Conservation (phyloP, 2,888 invertebrate species). For the Cactoblastis cactorum region DNA sequence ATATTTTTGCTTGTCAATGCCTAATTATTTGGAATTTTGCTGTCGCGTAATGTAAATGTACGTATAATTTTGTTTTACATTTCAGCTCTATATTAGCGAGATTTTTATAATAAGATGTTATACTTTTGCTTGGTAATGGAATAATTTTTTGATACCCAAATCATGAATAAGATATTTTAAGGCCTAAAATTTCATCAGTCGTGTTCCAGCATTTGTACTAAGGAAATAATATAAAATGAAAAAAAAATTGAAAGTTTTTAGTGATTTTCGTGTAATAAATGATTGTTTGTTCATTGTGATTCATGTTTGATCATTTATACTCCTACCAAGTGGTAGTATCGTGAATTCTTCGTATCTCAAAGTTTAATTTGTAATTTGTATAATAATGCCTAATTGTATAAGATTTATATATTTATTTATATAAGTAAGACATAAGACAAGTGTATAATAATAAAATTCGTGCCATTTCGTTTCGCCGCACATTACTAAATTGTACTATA, state of each 20-base stretch:
- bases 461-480: constrained; percentile 64
- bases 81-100: not conserved
- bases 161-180: too few relatives aligned
- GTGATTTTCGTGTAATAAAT: too few relatives aligned
- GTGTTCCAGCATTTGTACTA: too few relatives aligned
- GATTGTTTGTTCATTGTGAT: too few relatives aligned
- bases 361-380: constrained; percentile 9
- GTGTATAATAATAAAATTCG: constrained; percentile 60
- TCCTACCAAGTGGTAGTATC: not conserved
- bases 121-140: not conserved
- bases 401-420: constrained; percentile 25
- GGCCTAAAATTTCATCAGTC: too few relatives aligned
- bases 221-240: too few relatives aligned
- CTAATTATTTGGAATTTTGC: not conserved
- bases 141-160: too few relatives aligned
- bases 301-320: too few relatives aligned
- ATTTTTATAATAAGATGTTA: not conserved
- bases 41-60: not conserved
- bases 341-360: constrained; percentile 15
- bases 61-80: constrained; percentile 8
- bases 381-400: constrained; percentile 19
- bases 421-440: constrained; percentile 29
- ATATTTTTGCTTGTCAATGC: not conserved
- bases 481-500: constrained; percentile 27
- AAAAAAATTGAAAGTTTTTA: too few relatives aligned